phyloP scores from a whole-genome alignment of 2,888 invertebrate genomes.

The Oscheius sp. region DNA sequence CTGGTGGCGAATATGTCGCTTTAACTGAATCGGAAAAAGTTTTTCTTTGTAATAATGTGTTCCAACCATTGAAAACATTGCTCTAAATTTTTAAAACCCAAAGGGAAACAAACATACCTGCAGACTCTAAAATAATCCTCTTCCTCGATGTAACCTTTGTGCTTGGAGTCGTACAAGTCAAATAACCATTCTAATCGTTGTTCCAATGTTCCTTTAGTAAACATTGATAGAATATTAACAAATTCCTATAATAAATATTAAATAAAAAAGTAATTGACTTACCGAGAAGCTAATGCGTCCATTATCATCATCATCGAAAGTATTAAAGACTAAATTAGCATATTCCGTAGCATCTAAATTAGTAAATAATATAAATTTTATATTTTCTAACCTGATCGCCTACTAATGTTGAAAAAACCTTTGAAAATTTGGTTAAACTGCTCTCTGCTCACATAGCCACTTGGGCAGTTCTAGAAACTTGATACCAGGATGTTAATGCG shows the following conservation, averaged over 20 bases:
- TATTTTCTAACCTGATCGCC: constrained; percentile 30
- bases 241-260: constrained; percentile 35
- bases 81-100: constrained; percentile 17
- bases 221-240: constrained; percentile 34
- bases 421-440: constrained; percentile 34
- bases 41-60: constrained; percentile 34
- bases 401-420: constrained; percentile 35
- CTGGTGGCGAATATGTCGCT: constrained; percentile 30
- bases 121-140: constrained; percentile 37
- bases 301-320: constrained; percentile 40
- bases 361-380: neutral
- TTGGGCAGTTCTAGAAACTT: constrained; percentile 36
- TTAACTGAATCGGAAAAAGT: constrained; percentile 30
- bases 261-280: neutral
- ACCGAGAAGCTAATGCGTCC: constrained; percentile 42
- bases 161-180: constrained; percentile 34
- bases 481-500: neutral
- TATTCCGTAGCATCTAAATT: constrained; percentile 34
- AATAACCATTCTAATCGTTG: constrained; percentile 40
- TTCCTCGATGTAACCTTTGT: constrained; percentile 35
- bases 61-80: constrained; percentile 39
- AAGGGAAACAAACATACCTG: constrained; percentile 6
- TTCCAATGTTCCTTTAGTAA: constrained; percentile 38
- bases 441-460: constrained; percentile 34
- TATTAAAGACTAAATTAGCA: constrained; percentile 39